Evolutionary conservation across 2,797 vertebrate genomes (phyloP).

Genomic region (Hypotaenidia philippensis): DNA sequence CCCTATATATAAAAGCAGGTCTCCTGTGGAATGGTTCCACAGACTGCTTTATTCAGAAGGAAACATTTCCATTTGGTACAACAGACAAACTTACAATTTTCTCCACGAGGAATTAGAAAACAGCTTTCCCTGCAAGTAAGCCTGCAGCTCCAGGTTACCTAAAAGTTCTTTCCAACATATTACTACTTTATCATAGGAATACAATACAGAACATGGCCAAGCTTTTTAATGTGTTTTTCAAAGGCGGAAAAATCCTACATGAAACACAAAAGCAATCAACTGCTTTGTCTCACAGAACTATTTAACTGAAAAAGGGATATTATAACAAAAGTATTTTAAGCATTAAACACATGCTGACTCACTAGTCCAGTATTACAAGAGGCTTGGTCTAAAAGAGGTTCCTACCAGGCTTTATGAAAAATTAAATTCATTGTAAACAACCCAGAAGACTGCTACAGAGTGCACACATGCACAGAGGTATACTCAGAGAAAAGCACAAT

Average conservation of each 20-base stretch:
- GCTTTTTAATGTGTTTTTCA: neutral
- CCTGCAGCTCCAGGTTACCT: neutral
- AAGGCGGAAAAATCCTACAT: neutral
- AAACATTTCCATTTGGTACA: neutral
- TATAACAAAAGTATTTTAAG: neutral
- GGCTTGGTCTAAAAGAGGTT: neutral
- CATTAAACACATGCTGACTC: neutral
- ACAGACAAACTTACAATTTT: neutral
- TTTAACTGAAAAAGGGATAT: neutral
- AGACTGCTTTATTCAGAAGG: neutral
- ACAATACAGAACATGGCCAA: neutral
- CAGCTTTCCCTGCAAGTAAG: neutral
- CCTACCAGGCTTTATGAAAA: neutral
- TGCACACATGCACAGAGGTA: neutral
- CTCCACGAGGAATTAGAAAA: neutral
- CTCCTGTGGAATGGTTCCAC: neutral
- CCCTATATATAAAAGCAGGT: neutral
- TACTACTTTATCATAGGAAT: neutral
- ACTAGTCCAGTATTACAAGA: neutral
- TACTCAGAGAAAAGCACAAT: neutral
- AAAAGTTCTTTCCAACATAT: neutral
- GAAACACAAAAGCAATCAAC: neutral
- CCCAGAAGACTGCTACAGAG: fast-evolving
- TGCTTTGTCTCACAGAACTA: neutral
- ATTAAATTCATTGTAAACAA: neutral